Evolutionary conservation across 2,797 vertebrate genomes (phyloP).

Genomic region (Phoebastria nigripes): DNA sequence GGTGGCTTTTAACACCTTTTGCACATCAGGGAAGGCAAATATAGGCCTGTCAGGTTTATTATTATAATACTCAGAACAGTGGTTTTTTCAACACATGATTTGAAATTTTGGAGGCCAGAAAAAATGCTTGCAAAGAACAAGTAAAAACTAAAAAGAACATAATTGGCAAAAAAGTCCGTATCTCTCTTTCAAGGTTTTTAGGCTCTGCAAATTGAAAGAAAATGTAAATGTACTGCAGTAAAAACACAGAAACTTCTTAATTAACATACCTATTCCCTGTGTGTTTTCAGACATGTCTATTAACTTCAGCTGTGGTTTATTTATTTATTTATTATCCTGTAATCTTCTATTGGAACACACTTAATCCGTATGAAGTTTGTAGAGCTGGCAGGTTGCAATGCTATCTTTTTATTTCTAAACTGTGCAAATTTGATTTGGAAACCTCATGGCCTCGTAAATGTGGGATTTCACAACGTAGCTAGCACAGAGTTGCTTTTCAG

Average conservation of each 20-base stretch:
- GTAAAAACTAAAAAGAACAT: not conserved
- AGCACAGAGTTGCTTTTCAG: constrained; percentile 47
- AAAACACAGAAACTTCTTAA: not conserved
- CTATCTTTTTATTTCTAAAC: constrained; percentile 28
- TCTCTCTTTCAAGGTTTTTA: not conserved
- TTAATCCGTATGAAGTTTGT: not conserved
- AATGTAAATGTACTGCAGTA: not conserved
- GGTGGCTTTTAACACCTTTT: not conserved
- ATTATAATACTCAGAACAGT: not conserved
- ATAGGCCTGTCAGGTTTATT: not conserved
- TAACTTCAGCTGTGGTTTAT: not conserved
- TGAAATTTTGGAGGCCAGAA: not conserved
- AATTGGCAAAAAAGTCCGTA: not conserved
- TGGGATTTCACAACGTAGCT: constrained; percentile 2
- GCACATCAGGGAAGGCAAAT: not conserved
- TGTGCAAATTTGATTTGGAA: constrained; percentile 36
- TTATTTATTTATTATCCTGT: not conserved
- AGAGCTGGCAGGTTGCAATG: not conserved
- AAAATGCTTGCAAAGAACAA: not conserved
- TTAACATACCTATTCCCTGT: not conserved
- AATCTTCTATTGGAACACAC: not conserved
- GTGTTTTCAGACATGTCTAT: not conserved
- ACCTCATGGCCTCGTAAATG: not conserved
- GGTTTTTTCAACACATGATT: not conserved
- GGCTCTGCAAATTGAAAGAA: not conserved